Base-by-base conservation (phyloP, 2,797 vertebrate genomes). In the Eospalax fontanierii region DNA sequence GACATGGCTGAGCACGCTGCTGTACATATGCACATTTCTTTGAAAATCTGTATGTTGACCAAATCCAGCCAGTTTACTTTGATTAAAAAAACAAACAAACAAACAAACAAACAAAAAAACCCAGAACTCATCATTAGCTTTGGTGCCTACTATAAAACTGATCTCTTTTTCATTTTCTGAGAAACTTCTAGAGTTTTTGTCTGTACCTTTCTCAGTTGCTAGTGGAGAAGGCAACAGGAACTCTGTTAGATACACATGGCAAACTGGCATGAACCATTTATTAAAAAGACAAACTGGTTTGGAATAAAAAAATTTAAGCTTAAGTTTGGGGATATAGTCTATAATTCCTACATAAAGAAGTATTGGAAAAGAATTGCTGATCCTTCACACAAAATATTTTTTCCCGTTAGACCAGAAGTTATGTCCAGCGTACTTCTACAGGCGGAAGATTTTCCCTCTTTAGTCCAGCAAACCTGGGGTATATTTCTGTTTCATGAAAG, bases 91-190 rank as follows among this genome's bases (percentile, higher is more conserved):
- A 46, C 5, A 46, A 46, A 46, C 46, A 46, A 46, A 46, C 5
- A 46, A 5, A 46, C 5, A 46, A 46, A 46, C 46, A 59, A 46
- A 57, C n/a, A n/a, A n/a, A n/a, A n/a, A n/a, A n/a, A n/a, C n/a
- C n/a, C n/a, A n/a, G n/a, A n/a, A 87, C 96, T 94, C 33, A 84
- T 6, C n/a, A 33, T 73, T 2, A 79, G 19, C 6, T 85, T 94
- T 79, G 10, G 10, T 65, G 35, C 21, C 73, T 66, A 10, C 9
- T 81, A 9, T 21, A 86, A 54, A 95, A 40, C 19, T 33, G 18
- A 3, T 40, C 33, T 54, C 33, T 46, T 33, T 65, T 83, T 94
- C 68, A 40, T 30, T 46, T 40, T 92, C 28, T n/a, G 81, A 83
- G 80, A 66, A n/a, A 59, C 40, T 81, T 71, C 57, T 28, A 12